Evolutionary conservation across 2,888 invertebrate genomes (phyloP).

Genomic region (Xestia rhomboidea): DNA sequence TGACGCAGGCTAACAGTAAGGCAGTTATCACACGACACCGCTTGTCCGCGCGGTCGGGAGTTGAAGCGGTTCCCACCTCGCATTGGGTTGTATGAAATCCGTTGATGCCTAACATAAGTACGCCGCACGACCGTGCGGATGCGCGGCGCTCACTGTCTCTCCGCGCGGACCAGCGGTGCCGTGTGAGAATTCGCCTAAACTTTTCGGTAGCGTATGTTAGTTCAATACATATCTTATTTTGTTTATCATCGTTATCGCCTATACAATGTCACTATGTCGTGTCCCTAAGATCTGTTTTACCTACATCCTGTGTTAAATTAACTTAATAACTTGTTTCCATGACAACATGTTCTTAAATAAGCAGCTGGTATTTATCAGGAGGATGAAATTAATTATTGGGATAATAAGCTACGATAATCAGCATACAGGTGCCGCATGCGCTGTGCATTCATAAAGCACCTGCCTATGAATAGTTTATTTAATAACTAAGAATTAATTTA

Average conservation of each 20-base stretch:
- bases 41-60: not conserved
- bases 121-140: not conserved
- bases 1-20: too few relatives aligned
- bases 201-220: not conserved
- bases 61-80: too few relatives aligned
- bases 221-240: not conserved
- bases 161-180: not conserved
- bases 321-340: conserved; percentile 3
- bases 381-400: conserved; percentile 6
- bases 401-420: conserved; percentile 15
- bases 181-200: not conserved
- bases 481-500: not conserved
- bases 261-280: not conserved
- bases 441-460: conserved; percentile 26
- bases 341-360: conserved; percentile 9
- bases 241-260: not conserved
- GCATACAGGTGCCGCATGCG: conserved; percentile 15
- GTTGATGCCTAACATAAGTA: not conserved
- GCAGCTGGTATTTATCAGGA: conserved; percentile 16
- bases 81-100: not conserved
- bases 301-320: not conserved
- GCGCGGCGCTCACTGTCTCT: too few relatives aligned
- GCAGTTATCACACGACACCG: not conserved
- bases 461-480: conserved; percentile 12
- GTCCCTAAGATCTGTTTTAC: not conserved